These are phyloP conservation scores for Sebastes hopkinsi DNA, from an alignment of 2,797 vertebrate species.

Conservation along the genomic window DNA sequence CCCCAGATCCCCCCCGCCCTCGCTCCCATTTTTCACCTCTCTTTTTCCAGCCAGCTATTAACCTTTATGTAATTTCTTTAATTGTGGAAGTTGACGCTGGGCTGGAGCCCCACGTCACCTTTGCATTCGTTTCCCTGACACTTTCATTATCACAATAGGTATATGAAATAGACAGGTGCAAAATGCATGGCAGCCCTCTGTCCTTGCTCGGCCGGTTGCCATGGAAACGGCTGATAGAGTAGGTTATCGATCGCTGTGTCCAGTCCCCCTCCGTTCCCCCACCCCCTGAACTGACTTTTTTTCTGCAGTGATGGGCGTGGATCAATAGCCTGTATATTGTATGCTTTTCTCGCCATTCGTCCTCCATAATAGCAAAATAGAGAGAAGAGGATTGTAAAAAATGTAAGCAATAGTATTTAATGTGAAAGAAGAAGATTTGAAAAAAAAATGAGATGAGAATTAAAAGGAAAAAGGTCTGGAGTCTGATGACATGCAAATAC, in stretches of 20 bases:
- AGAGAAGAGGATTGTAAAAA: constrained; percentile 63
- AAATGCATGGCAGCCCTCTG: constrained; percentile 84
- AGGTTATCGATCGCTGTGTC: constrained; percentile 87
- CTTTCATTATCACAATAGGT: constrained; percentile 80
- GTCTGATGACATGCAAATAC: constrained; percentile 45
- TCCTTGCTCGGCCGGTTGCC: constrained; percentile 84
- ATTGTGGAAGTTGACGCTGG: constrained; percentile 65
- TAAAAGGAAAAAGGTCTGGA: constrained; percentile 7
- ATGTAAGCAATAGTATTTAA: constrained; percentile 70
- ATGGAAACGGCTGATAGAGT: constrained; percentile 89
- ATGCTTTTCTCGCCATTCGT: constrained; percentile 82
- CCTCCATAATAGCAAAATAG: constrained; percentile 76
- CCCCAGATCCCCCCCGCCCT: not conserved
- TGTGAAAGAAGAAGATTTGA: constrained; percentile 20
- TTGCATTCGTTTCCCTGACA: constrained; percentile 71
- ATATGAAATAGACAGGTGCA: constrained; percentile 83
- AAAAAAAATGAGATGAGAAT: not conserved
- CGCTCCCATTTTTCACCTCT: constrained; percentile 36
- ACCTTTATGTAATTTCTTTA: constrained; percentile 73
- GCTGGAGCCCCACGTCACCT: constrained; percentile 48
- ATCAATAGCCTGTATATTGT: constrained; percentile 88
- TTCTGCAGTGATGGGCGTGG: constrained; percentile 86
- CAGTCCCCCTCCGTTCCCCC: constrained; percentile 72
- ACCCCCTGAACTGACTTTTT: constrained; percentile 83
- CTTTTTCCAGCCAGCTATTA: constrained; percentile 50